phyloP scores from a whole-genome alignment of 2,113 vertebrate species.

The Proterorhinus semilunaris region DNA sequence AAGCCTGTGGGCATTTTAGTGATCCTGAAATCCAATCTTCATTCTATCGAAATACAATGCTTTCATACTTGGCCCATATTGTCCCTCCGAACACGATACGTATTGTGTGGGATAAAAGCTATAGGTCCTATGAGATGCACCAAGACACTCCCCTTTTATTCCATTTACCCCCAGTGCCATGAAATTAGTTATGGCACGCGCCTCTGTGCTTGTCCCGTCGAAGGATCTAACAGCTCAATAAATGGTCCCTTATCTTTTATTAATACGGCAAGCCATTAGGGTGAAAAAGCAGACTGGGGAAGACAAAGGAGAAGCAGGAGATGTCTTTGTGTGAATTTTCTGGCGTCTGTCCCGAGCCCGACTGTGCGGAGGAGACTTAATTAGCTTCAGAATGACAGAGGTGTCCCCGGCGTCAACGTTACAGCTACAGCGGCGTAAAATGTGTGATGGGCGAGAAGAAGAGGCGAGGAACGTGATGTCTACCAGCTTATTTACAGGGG shows the following conservation, averaged over 20 bases:
- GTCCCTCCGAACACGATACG: background rate
- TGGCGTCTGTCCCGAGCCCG: conserved; percentile 29
- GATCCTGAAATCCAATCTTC: background rate
- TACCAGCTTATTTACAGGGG: too few relatives aligned
- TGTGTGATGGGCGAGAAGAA: background rate
- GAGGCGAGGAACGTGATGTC: background rate
- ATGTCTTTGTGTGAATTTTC: conserved; percentile 23
- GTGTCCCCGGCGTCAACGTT: conserved; percentile 16
- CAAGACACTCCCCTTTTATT: conserved; percentile 9
- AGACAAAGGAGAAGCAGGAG: conserved; percentile 47
- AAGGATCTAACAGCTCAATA: conserved; percentile 56
- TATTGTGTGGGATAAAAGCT: conserved; percentile 2
- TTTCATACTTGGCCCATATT: background rate
- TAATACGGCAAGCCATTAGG: conserved; percentile 64
- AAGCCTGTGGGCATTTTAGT: background rate
- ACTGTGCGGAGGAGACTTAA: conserved; percentile 30
- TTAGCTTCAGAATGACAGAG: conserved; percentile 28
- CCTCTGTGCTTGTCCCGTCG: conserved; percentile 15
- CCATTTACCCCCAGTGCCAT: conserved; percentile 7
- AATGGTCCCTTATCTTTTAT: conserved; percentile 72
- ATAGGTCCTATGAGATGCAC: conserved; percentile 10
- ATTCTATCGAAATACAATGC: background rate
- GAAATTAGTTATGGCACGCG: conserved; percentile 6
- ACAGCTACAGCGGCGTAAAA: background rate
- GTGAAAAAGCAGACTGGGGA: conserved; percentile 19